Evolutionary conservation across 2,888 invertebrate genomes (phyloP).

Genomic region (Harmothoe impar): DNA sequence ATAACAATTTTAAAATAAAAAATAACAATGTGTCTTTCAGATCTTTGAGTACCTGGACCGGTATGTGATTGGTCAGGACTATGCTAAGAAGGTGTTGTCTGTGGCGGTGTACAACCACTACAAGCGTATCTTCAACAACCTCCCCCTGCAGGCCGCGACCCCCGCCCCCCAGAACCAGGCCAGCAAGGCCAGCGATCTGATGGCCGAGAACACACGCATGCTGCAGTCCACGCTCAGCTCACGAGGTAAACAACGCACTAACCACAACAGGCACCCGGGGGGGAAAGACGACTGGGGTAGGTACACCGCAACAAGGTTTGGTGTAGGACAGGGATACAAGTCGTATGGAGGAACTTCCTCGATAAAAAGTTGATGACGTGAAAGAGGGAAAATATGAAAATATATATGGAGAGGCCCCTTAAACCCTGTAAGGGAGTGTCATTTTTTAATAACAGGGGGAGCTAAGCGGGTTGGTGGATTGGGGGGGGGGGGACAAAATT

Average conservation of each 20-base stretch:
- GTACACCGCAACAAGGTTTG: neutral
- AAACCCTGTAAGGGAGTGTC: too few species aligned
- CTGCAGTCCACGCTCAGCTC: conserved; percentile 68
- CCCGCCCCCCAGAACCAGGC: conserved; percentile 28
- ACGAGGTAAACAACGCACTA: conserved; percentile 67
- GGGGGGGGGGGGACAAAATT: too few species aligned
- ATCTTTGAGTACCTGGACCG: conserved; percentile 98
- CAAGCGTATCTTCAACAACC: conserved; percentile 97
- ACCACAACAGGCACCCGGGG: neutral
- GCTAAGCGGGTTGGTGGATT: too few species aligned
- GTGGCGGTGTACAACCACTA: conserved; percentile 99
- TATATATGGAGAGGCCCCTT: too few species aligned
- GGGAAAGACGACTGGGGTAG: conserved; percentile 32
- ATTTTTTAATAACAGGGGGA: too few species aligned
- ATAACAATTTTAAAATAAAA: too few species aligned
- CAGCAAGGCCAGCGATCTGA: conserved; percentile 63
- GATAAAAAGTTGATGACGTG: too few species aligned
- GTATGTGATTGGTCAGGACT: conserved; percentile 98
- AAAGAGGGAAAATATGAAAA: too few species aligned
- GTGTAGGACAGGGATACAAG: too few species aligned
- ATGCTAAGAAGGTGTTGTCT: conserved; percentile 97
- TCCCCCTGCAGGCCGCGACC: conserved; percentile 81
- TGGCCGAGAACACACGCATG: conserved; percentile 62
- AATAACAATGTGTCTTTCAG: too few species aligned
- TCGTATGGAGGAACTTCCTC: too few species aligned